Percentiles rank a stretch among this genome's conserved stretches.
phyloP scores from a whole-genome alignment of 1,140 invertebrate species.

The Aphaenogaster rudis region DNA sequence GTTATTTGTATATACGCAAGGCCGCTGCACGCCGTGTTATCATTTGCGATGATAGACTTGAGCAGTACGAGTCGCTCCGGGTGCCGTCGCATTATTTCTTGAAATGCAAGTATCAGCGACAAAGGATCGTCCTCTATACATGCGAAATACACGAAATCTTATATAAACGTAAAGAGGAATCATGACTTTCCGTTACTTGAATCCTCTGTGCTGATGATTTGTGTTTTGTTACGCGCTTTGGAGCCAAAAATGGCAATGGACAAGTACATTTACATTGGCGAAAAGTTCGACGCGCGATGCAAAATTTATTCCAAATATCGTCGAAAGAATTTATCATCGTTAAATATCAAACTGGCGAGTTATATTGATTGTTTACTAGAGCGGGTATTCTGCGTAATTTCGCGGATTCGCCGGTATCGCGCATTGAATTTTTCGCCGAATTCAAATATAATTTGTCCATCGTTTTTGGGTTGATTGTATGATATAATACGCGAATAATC shows the following conservation, averaged over 20 bases:
- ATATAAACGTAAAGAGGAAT: background rate
- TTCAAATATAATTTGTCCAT: background rate
- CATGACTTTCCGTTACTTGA: background rate
- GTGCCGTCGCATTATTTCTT: background rate
- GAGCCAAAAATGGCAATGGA: background rate
- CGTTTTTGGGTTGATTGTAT: background rate
- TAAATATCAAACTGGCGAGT: background rate
- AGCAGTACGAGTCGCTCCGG: background rate
- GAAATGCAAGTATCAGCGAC: background rate
- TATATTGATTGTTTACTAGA: background rate
- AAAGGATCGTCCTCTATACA: background rate
- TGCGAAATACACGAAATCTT: background rate
- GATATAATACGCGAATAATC: background rate
- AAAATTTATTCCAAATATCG: background rate
- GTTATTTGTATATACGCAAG: background rate
- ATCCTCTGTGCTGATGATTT: background rate
- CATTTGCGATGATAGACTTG: background rate
- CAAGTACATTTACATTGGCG: background rate
- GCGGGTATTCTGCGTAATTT: background rate
- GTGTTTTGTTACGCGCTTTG: background rate
- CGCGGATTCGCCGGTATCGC: background rate
- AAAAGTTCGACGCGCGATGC: too few species aligned
- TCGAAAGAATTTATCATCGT: background rate
- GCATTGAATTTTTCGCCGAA: background rate
- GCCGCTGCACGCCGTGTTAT: background rate